These are phyloP conservation scores for Egretta garzetta DNA, from an alignment of 2,113 vertebrate species.

Conservation along the genomic window DNA sequence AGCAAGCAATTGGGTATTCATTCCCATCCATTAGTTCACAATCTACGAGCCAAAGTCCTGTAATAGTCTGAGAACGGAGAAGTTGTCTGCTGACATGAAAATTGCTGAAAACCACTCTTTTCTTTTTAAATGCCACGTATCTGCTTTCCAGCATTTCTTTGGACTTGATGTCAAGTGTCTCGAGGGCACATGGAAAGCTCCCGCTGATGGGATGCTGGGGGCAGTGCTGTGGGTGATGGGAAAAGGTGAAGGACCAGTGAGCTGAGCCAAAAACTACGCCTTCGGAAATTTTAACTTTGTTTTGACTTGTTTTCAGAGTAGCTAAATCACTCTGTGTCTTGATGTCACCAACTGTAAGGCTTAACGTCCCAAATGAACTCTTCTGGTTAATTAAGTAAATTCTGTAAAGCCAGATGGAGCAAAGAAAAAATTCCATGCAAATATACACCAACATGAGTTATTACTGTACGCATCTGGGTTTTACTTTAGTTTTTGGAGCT, in stretches of 20 bases:
- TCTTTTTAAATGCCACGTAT: background rate
- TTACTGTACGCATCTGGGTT: background rate
- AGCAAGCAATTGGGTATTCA: no score
- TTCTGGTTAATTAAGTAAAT: background rate
- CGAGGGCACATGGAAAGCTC: rapidly evolving
- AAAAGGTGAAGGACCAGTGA: background rate
- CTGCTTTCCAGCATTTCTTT: background rate
- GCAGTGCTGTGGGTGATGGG: no score
- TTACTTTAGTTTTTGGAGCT: background rate
- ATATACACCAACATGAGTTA: background rate
- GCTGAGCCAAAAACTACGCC: background rate
- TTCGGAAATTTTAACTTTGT: background rate
- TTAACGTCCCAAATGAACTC: background rate
- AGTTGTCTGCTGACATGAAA: background rate
- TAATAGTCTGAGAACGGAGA: background rate
- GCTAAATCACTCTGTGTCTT: background rate
- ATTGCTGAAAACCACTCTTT: background rate
- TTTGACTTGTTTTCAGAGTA: background rate
- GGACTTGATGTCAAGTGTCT: background rate
- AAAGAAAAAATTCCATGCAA: background rate
- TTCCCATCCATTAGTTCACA: background rate
- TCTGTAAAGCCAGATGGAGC: background rate
- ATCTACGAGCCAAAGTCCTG: background rate
- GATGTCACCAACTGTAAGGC: background rate
- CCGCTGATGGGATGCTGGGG: no score